Base-by-base conservation (phyloP, 2,113 vertebrate genomes). In the Upupa epops region DNA sequence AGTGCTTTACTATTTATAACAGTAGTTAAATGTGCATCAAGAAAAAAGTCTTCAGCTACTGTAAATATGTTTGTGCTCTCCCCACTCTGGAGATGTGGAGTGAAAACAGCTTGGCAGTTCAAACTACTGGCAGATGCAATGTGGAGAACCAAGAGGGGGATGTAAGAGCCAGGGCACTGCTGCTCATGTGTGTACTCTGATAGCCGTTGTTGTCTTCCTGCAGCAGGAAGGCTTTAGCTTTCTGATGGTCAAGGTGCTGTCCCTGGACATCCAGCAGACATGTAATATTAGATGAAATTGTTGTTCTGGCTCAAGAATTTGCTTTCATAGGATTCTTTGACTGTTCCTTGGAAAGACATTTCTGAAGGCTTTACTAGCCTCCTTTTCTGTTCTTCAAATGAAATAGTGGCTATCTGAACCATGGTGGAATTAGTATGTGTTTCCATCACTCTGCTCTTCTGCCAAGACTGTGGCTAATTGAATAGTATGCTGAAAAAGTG, bases 111-210 rank as follows among this genome's bases (percentile, higher is more conserved):
- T 42, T 40, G 28, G 31, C 32, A 11, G 52, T 49, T 37, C 40
- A 42, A 42, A 15, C 48, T 81, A 59, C 48, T 4, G 34, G 75
- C 29, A 32, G 58, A 10, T 40, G 68, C 52, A 25, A 0, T 8
- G 0, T 14, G 13, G 64, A 31, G 79, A 22, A 4, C n/a, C 3
- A 48, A 7, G 60, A 36, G 40, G 48, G 34, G 48, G 34, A 5
- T 42, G 66, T 25, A 36, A 31, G 6, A 73, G 69, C 25, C 55
- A 16, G 46, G 48, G 34, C 36, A 6, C 17, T 0, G 11, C 83
- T 86, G 72, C 32, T 32, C 1, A 4, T 5, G 40, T 42, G 40
- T 42, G 1, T 3, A 0, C 31, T 36, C 28, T 0, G 1, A 4
- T 4, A 40, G 51, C 36, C 60, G 0, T 61, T 6, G 0, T 8